Evolutionary conservation across 2,113 vertebrate species (phyloP).

Genomic region (Shinisaurus crocodilurus): DNA sequence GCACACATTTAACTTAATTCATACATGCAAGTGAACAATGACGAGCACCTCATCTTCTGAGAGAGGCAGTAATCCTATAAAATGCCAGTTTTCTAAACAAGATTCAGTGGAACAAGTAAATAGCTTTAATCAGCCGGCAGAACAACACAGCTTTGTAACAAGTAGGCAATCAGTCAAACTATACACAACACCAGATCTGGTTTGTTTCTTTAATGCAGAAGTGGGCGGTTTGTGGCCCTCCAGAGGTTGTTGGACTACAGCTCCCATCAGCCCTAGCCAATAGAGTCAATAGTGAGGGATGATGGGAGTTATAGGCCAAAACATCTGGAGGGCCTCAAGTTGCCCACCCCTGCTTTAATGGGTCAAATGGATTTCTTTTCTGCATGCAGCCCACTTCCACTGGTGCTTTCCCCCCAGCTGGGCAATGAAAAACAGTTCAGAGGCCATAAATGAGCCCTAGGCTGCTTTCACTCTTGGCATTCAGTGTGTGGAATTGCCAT

Average conservation of each 20-base stretch:
- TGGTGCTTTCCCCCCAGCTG: background rate
- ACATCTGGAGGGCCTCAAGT: too few relatives aligned
- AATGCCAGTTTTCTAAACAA: background rate
- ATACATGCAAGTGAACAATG: background rate
- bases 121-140: background rate
- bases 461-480: background rate
- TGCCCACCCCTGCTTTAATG: background rate
- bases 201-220: too few relatives aligned
- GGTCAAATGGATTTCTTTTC: background rate
- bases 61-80: background rate
- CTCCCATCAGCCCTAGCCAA: too few relatives aligned
- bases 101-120: background rate
- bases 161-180: background rate
- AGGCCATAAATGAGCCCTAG: background rate
- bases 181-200: background rate
- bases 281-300: too few relatives aligned
- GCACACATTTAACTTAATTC: background rate
- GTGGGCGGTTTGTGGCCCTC: too few relatives aligned
- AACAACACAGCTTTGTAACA: background rate
- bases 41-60: background rate
- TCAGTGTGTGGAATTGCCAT: background rate
- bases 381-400: background rate
- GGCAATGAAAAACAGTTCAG: background rate
- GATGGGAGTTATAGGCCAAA: too few relatives aligned
- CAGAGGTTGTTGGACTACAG: too few relatives aligned